phyloP scores from a whole-genome alignment of 1,140 invertebrate species.

The Nasonia vitripennis region DNA sequence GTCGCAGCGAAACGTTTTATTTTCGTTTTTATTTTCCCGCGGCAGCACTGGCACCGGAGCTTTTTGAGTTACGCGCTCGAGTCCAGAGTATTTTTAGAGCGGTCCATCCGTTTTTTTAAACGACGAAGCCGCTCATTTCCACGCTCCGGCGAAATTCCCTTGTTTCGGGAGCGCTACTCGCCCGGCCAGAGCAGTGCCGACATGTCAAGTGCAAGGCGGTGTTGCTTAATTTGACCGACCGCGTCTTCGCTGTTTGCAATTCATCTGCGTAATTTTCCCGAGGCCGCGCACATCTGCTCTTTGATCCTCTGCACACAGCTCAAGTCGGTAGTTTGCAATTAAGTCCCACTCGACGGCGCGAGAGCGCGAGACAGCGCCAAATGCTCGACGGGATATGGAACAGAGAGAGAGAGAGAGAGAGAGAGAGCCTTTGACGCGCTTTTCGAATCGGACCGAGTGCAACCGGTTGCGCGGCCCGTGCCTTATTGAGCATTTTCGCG shows the following conservation, averaged over 20 bases:
- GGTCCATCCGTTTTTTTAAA: neutral
- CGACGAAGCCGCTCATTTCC: too few species aligned
- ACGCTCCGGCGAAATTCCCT: too few species aligned
- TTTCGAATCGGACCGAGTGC: neutral
- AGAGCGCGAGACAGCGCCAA: neutral
- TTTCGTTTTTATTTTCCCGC: neutral
- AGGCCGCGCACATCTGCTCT: too few species aligned
- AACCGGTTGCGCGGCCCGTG: neutral
- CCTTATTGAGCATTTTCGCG: neutral
- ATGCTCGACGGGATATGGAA: too few species aligned
- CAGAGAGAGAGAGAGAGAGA: too few species aligned
- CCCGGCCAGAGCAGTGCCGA: too few species aligned
- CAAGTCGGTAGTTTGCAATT: neutral
- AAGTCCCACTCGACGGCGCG: neutral
- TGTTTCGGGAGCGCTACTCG: too few species aligned
- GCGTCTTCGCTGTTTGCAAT: too few species aligned
- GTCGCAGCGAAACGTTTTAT: neutral
- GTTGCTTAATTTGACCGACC: too few species aligned
- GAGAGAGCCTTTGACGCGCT: neutral
- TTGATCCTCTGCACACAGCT: neutral
- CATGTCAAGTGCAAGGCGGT: too few species aligned
- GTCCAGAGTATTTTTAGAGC: neutral
- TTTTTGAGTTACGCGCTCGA: neutral
- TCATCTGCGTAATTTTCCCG: too few species aligned
- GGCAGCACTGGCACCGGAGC: neutral